Base-by-base conservation (phyloP, 2,888 invertebrate species). In the Blera fallax region DNA sequence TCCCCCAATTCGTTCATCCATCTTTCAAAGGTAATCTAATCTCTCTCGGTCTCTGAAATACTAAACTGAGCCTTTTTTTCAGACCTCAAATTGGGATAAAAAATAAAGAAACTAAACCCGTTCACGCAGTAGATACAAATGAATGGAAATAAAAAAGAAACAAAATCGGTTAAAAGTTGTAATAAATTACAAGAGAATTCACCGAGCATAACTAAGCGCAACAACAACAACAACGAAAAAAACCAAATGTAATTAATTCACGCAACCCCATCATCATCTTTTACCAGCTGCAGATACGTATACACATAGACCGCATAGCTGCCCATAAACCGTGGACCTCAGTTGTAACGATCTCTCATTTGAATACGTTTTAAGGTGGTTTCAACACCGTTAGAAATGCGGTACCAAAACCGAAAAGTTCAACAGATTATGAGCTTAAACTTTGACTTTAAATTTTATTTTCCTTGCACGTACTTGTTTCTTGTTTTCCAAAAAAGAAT, bases 211-310 rank as follows among this genome's bases (percentile, higher is more conserved):
- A 69, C 54, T 16, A 24, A 14, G 2, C 34, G 1, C 48, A 48
- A 48, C 48, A 21, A 18, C n/a, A 67, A 1, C 48, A n/a, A n/a
- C n/a, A n/a, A n/a, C n/a, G n/a, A n/a, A n/a, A n/a, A n/a, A n/a
- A n/a, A n/a, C n/a, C n/a, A 62, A 64, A 72, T 56, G 37, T 64
- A 69, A 56, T 81, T 76, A 76, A 69, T 81, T 69, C 76, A 81
- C 62, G 69, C 69, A 81, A 40, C 81, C 62, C 76, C 80, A 67
- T 64, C 62, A 45, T 24, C 60, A 56, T 58, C 62, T 14, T 29
- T 45, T 1, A 10, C 16, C 11, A 48, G 27, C 27, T 27, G 5
- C n/a, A 40, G 24, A 40, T 60, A 24, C 16, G 7, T 18, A 24
- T 11, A 3, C 24, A 16, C 5, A 10, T n/a, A 34, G 34, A n/a